Base-by-base conservation (phyloP, 2,888 invertebrate species). In the Latrodectus hesperus region DNA sequence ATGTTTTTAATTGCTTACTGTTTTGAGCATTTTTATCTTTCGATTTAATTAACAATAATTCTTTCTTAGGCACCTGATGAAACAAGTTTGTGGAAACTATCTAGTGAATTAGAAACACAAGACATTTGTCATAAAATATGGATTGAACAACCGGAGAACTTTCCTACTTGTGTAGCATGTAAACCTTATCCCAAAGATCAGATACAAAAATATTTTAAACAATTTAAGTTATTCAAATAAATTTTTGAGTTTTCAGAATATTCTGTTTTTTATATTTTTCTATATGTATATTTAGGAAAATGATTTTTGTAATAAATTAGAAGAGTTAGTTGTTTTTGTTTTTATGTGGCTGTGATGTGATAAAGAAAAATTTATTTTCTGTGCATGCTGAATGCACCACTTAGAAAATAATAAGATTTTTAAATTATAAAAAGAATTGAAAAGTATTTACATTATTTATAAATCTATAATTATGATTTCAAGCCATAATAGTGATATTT, bases 141-240 rank as follows among this genome's bases (percentile, higher is more conserved):
- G 99, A 96, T 97, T 85, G 99, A 99, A 93, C 98, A 98, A 92
- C 99, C 99, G 16, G 99, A 99, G 93, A 96, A 98, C 92, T 96
- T 97, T 91, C 95, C 98, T 26, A 99, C 99, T 0, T 99, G 99
- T 92, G 93, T 99, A 90, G 99, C 97, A 12, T 93, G 96, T 2
- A 98, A 98, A 92, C 99, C 99, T 4, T 98, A 98, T 92, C 95
- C 95, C 0, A 98, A 98, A 92, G 95, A 95, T 77, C 94, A 94
- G 87, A 94, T 98, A 0, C 96, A 97, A 91, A 95, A 95, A 91
- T 96, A 94, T 94, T 95, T 98, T 89, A 96, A 96, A 91, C 95
- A 96, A 92, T 95, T 96, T 89, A 98, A 97, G 93, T 93, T 98
- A 89, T 95, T 96, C 90, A 95, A 91, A 94, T 93, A 90, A 91